Evolutionary conservation across 1,140 invertebrate species (phyloP).

Genomic region (Rhopalosiphum padi): DNA sequence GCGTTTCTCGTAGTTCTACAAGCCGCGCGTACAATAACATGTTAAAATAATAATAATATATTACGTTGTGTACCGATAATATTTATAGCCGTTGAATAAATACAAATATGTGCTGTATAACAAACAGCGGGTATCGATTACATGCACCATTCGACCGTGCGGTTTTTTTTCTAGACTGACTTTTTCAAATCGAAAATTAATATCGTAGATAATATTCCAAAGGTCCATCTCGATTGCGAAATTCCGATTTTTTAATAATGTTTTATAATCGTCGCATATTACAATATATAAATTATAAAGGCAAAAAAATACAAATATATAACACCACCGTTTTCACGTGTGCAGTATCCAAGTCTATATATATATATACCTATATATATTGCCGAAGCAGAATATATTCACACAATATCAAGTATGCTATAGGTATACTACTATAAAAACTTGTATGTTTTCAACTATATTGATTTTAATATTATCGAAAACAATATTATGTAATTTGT

Average conservation of each 20-base stretch:
- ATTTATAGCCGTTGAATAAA: background rate
- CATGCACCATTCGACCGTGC: background rate
- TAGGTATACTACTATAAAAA: background rate
- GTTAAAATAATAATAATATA: background rate
- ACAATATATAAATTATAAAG: background rate
- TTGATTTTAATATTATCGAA: constrained; percentile 26
- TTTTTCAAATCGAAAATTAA: background rate
- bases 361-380: too few species aligned
- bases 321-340: background rate
- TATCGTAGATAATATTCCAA: background rate
- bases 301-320: background rate
- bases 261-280: background rate
- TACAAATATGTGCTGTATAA: background rate
- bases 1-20: background rate
- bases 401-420: background rate
- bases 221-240: background rate
- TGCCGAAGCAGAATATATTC: background rate
- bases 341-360: background rate
- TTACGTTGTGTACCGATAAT: background rate
- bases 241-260: background rate
- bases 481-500: constrained; percentile 9
- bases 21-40: background rate
- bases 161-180: background rate
- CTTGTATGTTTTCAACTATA: constrained; percentile 18
- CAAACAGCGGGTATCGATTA: background rate